Evolutionary conservation across 2,797 vertebrate species (phyloP).

Genomic region (Coluber constrictor): DNA sequence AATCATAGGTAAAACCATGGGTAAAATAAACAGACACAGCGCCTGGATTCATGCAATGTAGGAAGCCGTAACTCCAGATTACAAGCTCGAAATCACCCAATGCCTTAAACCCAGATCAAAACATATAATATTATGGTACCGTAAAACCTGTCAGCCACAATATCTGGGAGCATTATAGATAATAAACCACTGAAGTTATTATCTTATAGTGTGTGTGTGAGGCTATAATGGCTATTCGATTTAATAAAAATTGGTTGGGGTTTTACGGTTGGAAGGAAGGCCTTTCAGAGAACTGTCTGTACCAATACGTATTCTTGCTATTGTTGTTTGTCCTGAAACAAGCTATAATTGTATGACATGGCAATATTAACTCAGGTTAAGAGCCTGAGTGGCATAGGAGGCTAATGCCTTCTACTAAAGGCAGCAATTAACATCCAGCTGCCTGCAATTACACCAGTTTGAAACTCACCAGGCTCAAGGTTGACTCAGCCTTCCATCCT

Average conservation of each 20-base stretch:
- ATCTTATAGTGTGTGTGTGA: background rate
- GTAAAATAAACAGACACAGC: background rate
- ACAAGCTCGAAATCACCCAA: background rate
- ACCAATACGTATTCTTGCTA: background rate
- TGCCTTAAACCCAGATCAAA: background rate
- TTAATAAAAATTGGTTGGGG: background rate
- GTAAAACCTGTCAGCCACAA: background rate
- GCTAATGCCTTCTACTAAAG: no score
- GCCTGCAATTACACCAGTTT: no score
- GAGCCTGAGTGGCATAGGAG: no score
- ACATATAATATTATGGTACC: background rate
- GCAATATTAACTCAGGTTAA: background rate
- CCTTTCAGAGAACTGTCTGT: background rate
- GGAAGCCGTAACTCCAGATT: background rate
- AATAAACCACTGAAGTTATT: background rate
- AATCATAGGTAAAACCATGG: background rate
- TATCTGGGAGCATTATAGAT: background rate
- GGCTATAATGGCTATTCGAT: background rate
- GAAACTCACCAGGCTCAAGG: no score
- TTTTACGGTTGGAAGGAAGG: background rate
- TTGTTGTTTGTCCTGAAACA: background rate
- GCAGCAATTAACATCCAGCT: no score
- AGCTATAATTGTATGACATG: no score
- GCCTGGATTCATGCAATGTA: background rate
- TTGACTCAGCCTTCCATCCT: no score